A percentile compares a stretch with the other conserved stretches of the same genome.
Conservation (phyloP, 2,797 vertebrate species). For the Rhynchonycteris naso region DNA sequence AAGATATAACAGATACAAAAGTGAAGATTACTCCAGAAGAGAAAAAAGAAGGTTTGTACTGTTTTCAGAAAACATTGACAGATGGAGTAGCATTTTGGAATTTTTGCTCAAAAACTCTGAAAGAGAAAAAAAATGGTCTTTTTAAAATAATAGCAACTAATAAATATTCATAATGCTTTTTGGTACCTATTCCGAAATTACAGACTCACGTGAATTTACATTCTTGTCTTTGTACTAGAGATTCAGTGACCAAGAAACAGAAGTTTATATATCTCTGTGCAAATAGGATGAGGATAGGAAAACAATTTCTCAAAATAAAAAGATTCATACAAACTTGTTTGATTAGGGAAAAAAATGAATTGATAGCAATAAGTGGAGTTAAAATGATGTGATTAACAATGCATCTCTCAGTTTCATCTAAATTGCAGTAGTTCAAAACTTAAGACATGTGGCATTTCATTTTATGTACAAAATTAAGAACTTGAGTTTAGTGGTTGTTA, state of each 20-base stretch:
- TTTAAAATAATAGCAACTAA: slow-evolving; percentile 64
- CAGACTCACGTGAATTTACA: neutral
- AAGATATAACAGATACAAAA: slow-evolving; percentile 98
- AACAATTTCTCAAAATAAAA: neutral
- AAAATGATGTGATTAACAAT: slow-evolving; percentile 5
- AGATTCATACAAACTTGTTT: neutral
- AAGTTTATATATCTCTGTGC: neutral
- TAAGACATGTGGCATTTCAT: neutral
- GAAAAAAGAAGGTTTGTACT: slow-evolving; percentile 94
- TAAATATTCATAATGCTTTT: slow-evolving; percentile 67
- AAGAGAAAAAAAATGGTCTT: slow-evolving; percentile 24
- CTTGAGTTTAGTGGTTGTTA: neutral
- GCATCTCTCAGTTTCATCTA: neutral
- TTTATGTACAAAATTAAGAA: neutral
- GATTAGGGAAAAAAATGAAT: neutral
- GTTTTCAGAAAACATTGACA: slow-evolving; percentile 74
- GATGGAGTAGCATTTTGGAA: slow-evolving; percentile 68
- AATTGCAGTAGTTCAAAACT: neutral
- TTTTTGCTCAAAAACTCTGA: slow-evolving; percentile 57
- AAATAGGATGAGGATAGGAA: slow-evolving; percentile 13
- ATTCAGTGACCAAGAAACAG: neutral
- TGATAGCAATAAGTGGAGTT: neutral
- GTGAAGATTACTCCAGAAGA: slow-evolving; percentile 94
- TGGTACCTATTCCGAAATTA: neutral
- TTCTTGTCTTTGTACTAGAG: neutral